Evolutionary conservation across 2,113 vertebrate species (phyloP), one percentile per base, ranked within the genome.

Genomic region (Antidorcas marsupialis): DNA sequence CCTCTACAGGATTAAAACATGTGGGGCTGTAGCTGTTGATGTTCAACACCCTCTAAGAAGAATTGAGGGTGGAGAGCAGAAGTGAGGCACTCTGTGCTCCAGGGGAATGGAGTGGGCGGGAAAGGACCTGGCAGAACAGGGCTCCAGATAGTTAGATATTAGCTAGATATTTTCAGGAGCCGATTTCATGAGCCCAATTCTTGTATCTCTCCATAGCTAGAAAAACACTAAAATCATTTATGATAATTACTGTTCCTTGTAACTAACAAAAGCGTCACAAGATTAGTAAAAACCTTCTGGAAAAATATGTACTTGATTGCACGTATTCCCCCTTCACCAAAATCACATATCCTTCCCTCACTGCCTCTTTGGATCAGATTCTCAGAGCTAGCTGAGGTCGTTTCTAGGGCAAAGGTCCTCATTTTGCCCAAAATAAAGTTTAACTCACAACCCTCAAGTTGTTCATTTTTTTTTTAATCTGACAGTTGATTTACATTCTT

Each of bases 41-140:
- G 23, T 76, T 27, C 12, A 76, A 27, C 3, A 43, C 23, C 21
- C 39, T 76, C 71, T 76, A 43, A 43, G 71, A 76, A 43, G 36
- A 43, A 43, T 14, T 76, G 12, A 76, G 71, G 71, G 36, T 76
- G 36, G 71, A 43, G 21, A 43, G 23, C 71, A 76, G 36, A 76
- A 43, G 21, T 43, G 21, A 74, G 71, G 23, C 12, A 76, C 12
- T 43, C 71, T 43, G 71, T 43, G 36, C 71, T 27, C 3, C 13
- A 76, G 23, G 36, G 71, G 2, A 76, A 1, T 0, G 0, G 71
- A 43, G 39, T 25, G 12, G 36, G 36, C 1, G 2, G 71, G 23
- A 71, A 71, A 71, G n/a, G n/a, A 12, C n/a, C 71, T 43, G 36
- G 39, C 11, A 76, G 23, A 43, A 43, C 23, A 27, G 71, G 12